phyloP scores from a whole-genome alignment of 2,797 vertebrate genomes.

The Neosilurus hyrtlii region DNA sequence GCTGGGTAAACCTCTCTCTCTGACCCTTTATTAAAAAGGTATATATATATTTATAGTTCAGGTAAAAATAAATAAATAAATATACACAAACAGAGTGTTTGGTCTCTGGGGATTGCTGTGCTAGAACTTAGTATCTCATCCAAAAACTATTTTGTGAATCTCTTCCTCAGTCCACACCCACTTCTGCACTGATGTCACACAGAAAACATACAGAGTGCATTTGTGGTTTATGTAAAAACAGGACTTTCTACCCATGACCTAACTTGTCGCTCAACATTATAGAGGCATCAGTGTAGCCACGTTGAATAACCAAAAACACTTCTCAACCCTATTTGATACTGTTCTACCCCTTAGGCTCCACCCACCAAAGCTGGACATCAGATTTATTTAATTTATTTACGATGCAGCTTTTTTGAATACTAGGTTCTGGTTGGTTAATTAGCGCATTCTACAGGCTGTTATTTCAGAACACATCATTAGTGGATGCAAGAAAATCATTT shows the following conservation, averaged over 20 bases:
- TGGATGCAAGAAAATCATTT: too few species aligned
- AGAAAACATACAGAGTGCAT: too few species aligned
- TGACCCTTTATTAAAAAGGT: neutral
- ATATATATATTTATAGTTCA: neutral
- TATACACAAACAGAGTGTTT: neutral
- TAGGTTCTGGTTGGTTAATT: too few species aligned
- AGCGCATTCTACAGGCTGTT: too few species aligned
- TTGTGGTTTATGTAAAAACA: too few species aligned
- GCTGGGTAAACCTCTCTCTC: neutral
- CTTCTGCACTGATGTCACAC: neutral
- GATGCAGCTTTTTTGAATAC: too few species aligned
- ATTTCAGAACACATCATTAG: too few species aligned
- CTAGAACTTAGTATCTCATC: neutral
- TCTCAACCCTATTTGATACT: neutral
- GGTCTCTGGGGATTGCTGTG: neutral
- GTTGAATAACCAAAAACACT: neutral
- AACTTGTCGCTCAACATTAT: neutral
- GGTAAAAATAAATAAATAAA: neutral
- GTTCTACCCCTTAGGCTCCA: neutral
- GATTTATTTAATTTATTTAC: too few species aligned
- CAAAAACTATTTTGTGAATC: neutral
- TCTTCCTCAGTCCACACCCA: neutral
- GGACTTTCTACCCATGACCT: neutral
- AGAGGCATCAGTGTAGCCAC: neutral
- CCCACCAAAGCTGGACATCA: neutral